phyloP scores from a whole-genome alignment of 2,113 vertebrate genomes.

The Zingel zingel region DNA sequence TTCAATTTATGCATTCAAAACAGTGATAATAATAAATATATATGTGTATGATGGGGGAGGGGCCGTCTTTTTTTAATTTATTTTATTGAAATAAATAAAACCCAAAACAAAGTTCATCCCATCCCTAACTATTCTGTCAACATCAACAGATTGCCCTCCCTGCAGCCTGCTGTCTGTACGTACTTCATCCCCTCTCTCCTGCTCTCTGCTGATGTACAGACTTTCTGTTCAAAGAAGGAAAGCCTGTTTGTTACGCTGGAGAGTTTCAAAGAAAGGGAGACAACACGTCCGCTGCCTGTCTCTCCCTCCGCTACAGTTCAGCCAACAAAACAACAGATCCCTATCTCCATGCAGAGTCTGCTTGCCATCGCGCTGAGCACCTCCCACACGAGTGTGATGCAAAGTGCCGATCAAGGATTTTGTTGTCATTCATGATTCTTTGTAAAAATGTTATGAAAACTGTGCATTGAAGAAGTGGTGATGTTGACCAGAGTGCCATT shows the following conservation, averaged over 20 bases:
- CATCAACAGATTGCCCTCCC: conserved; percentile 60
- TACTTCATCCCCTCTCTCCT: conserved; percentile 72
- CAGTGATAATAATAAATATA: too few species aligned
- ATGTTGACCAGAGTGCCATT: neutral
- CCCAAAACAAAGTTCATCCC: conserved; percentile 32
- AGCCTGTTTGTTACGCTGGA: conserved; percentile 86
- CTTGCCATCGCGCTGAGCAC: conserved; percentile 22
- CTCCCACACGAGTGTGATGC: conserved; percentile 39
- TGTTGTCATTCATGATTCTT: conserved; percentile 13
- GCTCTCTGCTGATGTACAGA: conserved; percentile 84
- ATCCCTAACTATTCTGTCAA: conserved; percentile 63
- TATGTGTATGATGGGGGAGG: too few species aligned
- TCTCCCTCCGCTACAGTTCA: conserved; percentile 65
- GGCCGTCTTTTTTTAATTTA: neutral
- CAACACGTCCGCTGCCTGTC: conserved; percentile 55
- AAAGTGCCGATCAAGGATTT: conserved; percentile 45
- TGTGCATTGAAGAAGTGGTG: neutral
- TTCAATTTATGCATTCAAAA: too few species aligned
- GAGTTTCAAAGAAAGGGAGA: conserved; percentile 83
- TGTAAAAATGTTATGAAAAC: conserved; percentile 16
- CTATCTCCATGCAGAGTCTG: conserved; percentile 70
- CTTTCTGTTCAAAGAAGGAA: conserved; percentile 84
- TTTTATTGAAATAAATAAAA: conserved; percentile 17
- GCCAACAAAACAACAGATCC: conserved; percentile 79
- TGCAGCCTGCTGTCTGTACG: conserved; percentile 48